Evolutionary conservation across 1,140 invertebrate genomes (phyloP).

Genomic region (Drosophila kohkoa): DNA sequence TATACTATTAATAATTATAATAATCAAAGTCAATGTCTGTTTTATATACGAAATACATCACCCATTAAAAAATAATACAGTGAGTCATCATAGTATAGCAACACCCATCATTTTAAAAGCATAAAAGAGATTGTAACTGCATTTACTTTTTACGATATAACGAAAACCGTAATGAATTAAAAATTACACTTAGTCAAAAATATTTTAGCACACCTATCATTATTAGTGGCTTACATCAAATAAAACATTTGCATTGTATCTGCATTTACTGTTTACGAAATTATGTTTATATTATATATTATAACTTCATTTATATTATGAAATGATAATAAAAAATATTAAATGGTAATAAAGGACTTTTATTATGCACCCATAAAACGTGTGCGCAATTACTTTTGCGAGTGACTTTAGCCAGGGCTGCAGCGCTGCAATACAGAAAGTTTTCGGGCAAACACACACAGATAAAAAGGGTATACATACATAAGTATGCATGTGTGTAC

Average conservation of each 20-base stretch:
- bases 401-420: background rate
- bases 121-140: background rate
- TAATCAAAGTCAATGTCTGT: slow-evolving; percentile 65
- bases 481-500: slow-evolving; percentile 16
- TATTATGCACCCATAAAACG: background rate
- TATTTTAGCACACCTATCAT: too few species aligned
- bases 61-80: background rate
- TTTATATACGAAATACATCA: slow-evolving; percentile 35
- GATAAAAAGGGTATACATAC: background rate
- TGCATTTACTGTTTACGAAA: background rate
- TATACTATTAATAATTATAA: slow-evolving; percentile 48
- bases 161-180: too few species aligned
- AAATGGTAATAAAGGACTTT: slow-evolving; percentile 7
- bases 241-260: too few species aligned
- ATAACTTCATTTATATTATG: too few species aligned
- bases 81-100: background rate
- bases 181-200: too few species aligned
- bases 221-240: too few species aligned
- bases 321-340: too few species aligned
- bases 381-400: background rate
- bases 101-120: background rate
- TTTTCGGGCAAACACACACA: background rate
- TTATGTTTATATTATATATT: background rate
- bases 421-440: background rate
- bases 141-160: slow-evolving; percentile 1